Evolutionary conservation across 2,888 invertebrate species (phyloP), one percentile per base, ranked within the genome.

Genomic region (Tenthredo scrophulariae): DNA sequence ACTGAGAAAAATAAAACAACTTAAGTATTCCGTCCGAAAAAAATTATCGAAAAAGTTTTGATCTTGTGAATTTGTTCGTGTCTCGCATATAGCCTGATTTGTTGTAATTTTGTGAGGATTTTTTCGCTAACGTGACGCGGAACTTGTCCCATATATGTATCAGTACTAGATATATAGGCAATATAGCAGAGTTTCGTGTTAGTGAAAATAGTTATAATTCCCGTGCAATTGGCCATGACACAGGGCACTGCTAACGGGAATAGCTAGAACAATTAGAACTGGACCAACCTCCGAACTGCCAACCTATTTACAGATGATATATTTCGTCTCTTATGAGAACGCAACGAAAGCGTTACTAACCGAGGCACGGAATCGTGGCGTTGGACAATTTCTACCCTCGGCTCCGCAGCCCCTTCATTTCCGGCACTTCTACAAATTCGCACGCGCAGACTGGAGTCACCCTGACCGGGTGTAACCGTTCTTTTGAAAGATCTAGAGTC

Each of bases 301-400:
- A 88, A 89, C 87, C 88, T 89, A 88, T 90, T 91, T 89, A 86
- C 85, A 70, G 86, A 90, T 90, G 90, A 90, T 90, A 89, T 88
- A 90, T 89, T 88, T 86, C 86, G 85, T 82, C 84, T 85, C 84
- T 80, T 80, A 80, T 86, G 85, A 85, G 85, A 85, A 85, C 84
- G 83, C 85, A 86, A 72, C 83, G 86, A 86, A 86, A 62, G 87
- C 88, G 88, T 89, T 88, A 87, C 87, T 87, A 87, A 86, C 79
- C 86, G 82, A 67, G 75, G 86, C 87, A 87, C 87, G 86, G 58
- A 40, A 22, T 58, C 37, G 58, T 13, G 54, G 54, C 40, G 62
- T 26, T 37, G 80, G 37, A 80, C 22, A 80, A 62, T 37, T 62
- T 80, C 62, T 50, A 13, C 29, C 77, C 26, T 29, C 2, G 40